These are phyloP conservation scores for Cepaea hortensis DNA, from an alignment of 2,888 invertebrate species.

Conservation along the genomic window DNA sequence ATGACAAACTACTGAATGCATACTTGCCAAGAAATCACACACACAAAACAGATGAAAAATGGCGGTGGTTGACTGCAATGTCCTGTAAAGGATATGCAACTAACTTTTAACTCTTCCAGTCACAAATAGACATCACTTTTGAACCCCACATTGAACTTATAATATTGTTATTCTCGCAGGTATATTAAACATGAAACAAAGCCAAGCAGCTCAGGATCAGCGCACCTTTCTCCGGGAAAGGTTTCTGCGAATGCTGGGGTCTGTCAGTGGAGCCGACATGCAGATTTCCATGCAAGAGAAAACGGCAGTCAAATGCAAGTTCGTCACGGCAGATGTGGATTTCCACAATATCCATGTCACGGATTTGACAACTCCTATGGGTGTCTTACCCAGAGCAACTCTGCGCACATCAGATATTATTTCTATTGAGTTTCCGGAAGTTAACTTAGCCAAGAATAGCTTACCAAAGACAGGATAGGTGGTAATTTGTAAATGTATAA, in stretches of 20 bases:
- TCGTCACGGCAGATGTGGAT: slow-evolving; percentile 90
- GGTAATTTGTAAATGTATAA: neutral
- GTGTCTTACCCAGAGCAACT: slow-evolving; percentile 67
- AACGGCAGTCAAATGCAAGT: slow-evolving; percentile 62
- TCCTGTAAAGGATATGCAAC: no score
- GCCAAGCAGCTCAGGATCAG: slow-evolving; percentile 55
- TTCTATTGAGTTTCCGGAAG: slow-evolving; percentile 49
- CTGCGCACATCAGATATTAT: slow-evolving; percentile 67
- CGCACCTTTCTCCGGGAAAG: slow-evolving; percentile 70
- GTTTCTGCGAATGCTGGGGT: slow-evolving; percentile 68
- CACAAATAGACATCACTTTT: no score
- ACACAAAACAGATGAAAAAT: no score
- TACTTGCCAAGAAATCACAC: no score
- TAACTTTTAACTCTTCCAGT: no score
- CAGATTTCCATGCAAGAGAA: slow-evolving; percentile 66
- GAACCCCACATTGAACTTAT: neutral
- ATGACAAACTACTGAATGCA: no score
- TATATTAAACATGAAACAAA: slow-evolving; percentile 21
- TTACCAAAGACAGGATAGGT: neutral
- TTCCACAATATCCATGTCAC: slow-evolving; percentile 85
- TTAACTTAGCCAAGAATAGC: slow-evolving; percentile 2
- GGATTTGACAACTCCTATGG: slow-evolving; percentile 67
- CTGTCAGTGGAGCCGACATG: slow-evolving; percentile 60
- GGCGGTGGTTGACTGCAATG: no score
- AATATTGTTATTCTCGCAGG: neutral